Conservation (phyloP, 2,888 invertebrate genomes). For the Stenodera caucasica region DNA sequence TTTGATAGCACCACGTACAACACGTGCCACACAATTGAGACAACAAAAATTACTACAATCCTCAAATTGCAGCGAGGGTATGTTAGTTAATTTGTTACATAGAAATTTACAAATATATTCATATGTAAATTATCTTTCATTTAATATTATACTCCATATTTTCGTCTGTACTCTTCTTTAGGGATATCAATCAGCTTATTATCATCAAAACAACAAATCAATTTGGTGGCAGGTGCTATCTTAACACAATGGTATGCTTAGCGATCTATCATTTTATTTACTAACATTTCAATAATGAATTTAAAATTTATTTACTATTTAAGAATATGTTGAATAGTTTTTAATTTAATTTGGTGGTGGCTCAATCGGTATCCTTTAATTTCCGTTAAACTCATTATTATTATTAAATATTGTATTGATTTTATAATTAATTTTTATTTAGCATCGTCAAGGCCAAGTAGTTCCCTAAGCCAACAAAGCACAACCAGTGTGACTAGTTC, state of each 20-base stretch:
- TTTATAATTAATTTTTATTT: slow-evolving; percentile 24
- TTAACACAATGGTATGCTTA: slow-evolving; percentile 13
- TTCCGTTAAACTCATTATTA: slow-evolving; percentile 2
- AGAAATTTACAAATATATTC: background rate
- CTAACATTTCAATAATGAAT: background rate
- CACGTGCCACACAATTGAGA: slow-evolving; percentile 53
- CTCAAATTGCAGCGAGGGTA: slow-evolving; percentile 53
- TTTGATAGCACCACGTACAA: slow-evolving; percentile 48
- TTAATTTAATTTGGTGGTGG: slow-evolving; percentile 34
- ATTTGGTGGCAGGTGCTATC: slow-evolving; percentile 13
- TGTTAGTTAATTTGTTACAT: slow-evolving; percentile 29
- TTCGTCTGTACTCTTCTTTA: slow-evolving; percentile 12
- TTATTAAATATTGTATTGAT: background rate
- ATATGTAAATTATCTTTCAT: background rate
- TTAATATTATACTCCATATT: slow-evolving; percentile 5
- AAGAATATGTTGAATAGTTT: background rate
- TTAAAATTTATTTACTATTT: background rate
- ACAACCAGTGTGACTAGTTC: slow-evolving; percentile 64
- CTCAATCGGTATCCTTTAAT: slow-evolving; percentile 30
- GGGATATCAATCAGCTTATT: slow-evolving; percentile 10
- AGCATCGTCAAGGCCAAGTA: slow-evolving; percentile 81
- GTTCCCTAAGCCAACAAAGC: slow-evolving; percentile 77
- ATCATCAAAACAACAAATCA: background rate
- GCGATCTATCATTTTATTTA: background rate
- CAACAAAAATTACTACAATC: slow-evolving; percentile 52